Evolutionary conservation across 2,113 vertebrate species (phyloP), one percentile per base, ranked within the genome.

Genomic region (Origma solitaria): DNA sequence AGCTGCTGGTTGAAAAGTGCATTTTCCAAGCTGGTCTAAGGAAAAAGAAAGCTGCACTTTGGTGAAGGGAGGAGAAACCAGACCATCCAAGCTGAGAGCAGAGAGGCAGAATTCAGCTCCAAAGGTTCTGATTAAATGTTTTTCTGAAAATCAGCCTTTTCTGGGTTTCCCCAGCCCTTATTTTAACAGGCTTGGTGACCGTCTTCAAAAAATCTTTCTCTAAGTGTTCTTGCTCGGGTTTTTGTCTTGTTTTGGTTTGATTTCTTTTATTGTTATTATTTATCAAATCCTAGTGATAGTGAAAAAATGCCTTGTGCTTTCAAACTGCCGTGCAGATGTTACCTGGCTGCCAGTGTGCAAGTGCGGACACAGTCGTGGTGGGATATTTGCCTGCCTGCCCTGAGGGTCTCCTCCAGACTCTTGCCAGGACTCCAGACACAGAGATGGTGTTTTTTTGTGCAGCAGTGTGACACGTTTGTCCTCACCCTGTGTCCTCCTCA

Each of bases 401-500:
- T 62, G 30, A 23, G 38, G 6, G 16, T 31, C 40, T 69, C 19
- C 33, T n/a, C 3, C 30, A 62, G 47, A 9, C 6, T 70, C 17
- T n/a, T 84, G 33, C 37, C 42, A 65, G 72, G 71, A 40, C 49
- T 56, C n/a, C 56, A 50, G 24, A 37, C 19, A 49, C 10, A 61
- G 28, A 73, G 11, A 8, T 49, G 61, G 25, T 24, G 12, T n/a
- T 70, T 60, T 61, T 51, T 14, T 57, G 40, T 64, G 20, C 33
- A 11, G 12, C 35, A 82, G 8, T 4, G 1, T 27, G 38, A 22
- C 66, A 25, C 0, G 0, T 33, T 47, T 72, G 16, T 77, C 28
- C 28, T 83, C 70, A 57, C 6, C 18, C 54, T 49, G 18, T 13
- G 11, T 44, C 31, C 23, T 53, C 20, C 37, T 91, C 54, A 25